Evolutionary conservation across 2,113 vertebrate species (phyloP), one percentile per base, ranked within the genome.

Genomic region (Alethe castanea): DNA sequence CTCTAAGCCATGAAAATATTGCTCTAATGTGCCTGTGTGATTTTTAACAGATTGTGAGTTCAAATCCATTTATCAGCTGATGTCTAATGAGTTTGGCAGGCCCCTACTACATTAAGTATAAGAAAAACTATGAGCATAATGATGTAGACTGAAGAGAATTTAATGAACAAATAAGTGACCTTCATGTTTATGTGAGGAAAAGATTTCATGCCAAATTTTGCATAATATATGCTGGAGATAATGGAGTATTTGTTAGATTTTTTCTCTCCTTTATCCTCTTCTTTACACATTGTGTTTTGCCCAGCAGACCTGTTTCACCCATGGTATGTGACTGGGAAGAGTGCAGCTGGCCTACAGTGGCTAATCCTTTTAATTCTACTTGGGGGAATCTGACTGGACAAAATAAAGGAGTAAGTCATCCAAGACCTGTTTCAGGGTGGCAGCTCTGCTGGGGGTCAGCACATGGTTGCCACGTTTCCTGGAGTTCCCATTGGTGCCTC

Each of bases 31-130:
- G 88, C 79, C 92, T 95, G 5, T 88, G 81, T 97, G 96, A 95
- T 97, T 96, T 95, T 97, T 97, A 96, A 96, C 96, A 97, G 93
- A 96, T 95, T 97, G 95, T 85, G 82, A 93, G 96, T 96, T 97
- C 94, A 97, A 96, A 97, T 96, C 86, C 92, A 97, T 96, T 97
- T 95, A 97, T 97, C 96, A 97, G 88, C 94, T 95, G 91, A 95
- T 94, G 92, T 96, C 94, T 98, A 96, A 97, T 97, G 97, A 97
- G 90, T 94, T 96, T 97, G 90, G 90, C 88, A 96, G 87, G 53
- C 60, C 53, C 84, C 67, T 81, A 69, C 80, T 87, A 52, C 90
- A 78, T 86, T 95, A 95, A 97, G 70, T 82, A 88, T 90, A 91
- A 96, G 90, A 95, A 97, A 96, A 97, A 84, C 79, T 86, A 94